Evolutionary conservation across 2,797 vertebrate genomes (phyloP).

Genomic region (Hypotaenidia philippensis): DNA sequence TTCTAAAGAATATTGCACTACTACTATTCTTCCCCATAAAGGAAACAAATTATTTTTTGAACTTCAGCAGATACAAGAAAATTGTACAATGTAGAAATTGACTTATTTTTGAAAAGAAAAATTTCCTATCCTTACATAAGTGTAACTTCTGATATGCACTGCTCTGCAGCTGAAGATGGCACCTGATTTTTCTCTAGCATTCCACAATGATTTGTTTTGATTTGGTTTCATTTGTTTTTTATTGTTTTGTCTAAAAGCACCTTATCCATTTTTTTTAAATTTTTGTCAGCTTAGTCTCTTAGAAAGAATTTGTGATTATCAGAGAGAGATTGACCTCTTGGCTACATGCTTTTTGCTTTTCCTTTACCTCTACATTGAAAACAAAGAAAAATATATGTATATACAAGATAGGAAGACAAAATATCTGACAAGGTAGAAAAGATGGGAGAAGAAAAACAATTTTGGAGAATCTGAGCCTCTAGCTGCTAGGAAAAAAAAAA

Average conservation of each 20-base stretch:
- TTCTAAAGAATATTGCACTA: neutral
- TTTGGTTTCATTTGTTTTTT: too few species aligned
- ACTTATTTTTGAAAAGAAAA: neutral
- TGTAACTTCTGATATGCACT: neutral
- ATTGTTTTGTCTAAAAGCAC: too few species aligned
- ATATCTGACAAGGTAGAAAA: neutral
- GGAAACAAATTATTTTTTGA: neutral
- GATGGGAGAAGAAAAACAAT: neutral
- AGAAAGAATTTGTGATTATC: neutral
- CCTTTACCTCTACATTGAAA: neutral
- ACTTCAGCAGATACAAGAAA: neutral
- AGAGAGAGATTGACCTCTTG: neutral
- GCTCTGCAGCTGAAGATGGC: neutral
- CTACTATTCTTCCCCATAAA: fast-evolving
- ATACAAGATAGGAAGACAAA: neutral
- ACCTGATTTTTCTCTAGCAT: neutral
- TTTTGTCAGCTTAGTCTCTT: neutral
- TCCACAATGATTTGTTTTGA: neutral
- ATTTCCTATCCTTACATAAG: neutral
- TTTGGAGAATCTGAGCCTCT: neutral
- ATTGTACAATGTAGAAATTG: neutral
- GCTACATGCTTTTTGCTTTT: neutral
- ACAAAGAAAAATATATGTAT: neutral
- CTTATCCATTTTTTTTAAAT: neutral
- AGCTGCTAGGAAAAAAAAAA: neutral